A percentile compares a stretch with the other conserved stretches of the same genome.
These are phyloP conservation scores for Plecotus auritus DNA, from an alignment of 2,113 vertebrate genomes.

Conservation along the genomic window DNA sequence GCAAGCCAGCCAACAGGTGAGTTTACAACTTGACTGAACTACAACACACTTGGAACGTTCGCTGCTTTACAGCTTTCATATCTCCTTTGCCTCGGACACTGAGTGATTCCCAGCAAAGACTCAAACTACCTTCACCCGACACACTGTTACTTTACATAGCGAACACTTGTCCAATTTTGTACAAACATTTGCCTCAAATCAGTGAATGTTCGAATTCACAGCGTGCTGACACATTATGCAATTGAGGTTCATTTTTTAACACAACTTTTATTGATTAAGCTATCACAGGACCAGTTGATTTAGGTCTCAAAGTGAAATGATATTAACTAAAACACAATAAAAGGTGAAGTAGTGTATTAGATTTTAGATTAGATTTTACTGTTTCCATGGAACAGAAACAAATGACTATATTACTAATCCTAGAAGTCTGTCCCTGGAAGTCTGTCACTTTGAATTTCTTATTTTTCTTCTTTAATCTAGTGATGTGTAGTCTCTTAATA, in stretches of 20 bases:
- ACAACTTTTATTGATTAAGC: background rate
- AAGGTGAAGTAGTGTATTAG: background rate
- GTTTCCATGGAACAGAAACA: background rate
- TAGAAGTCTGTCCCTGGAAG: background rate
- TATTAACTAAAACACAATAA: background rate
- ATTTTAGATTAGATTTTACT: background rate
- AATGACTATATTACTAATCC: background rate
- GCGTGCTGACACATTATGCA: background rate
- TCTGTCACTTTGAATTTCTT: background rate
- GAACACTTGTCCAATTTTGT: background rate
- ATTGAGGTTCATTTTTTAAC: conserved; percentile 15
- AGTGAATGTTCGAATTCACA: background rate
- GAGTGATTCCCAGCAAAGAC: background rate
- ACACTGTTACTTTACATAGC: background rate
- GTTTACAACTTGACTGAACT: background rate
- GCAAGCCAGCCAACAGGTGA: background rate
- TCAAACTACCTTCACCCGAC: background rate
- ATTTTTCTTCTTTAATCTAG: background rate
- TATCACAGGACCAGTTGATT: background rate
- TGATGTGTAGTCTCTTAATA: background rate
- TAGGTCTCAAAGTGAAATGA: background rate
- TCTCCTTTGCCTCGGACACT: background rate
- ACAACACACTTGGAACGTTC: background rate
- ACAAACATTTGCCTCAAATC: background rate
- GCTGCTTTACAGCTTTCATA: background rate